Base-by-base conservation (phyloP, 2,888 invertebrate genomes). In the Nomada goodeniana region DNA sequence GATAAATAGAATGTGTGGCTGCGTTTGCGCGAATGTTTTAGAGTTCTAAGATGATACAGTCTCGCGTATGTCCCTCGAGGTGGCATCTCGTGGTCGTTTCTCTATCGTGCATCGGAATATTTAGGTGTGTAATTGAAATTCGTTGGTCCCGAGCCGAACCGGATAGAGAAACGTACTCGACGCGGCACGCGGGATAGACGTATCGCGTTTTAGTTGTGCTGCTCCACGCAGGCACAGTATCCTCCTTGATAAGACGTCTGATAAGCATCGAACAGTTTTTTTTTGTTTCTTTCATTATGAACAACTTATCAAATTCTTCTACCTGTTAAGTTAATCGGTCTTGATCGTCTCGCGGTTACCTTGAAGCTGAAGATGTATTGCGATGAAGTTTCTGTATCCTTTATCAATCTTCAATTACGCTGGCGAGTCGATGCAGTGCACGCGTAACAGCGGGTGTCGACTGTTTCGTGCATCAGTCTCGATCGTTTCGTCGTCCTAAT, bases 401-500 rank as follows among this genome's bases (percentile, higher is more conserved):
- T 29, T 2, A 3, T 36, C 11, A 4, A 15, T 26, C 1, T 7
- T 23, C 0, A 2, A 36, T 42, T 26, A 15, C 47, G 15, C 47
- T 11, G 47, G 11, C 36, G 42, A 36, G 1, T 2, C 65, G 42
- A 55, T 50, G 61, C 81, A 61, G 80, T 73, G 50, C 18, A n/a
- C 29, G 50, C 42, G 72, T 63, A 20, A 36, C 29, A 1, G 20
- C 36, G 44, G 11, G 26, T 11, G 53, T 78, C 23, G 57, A 29
- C 29, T 69, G 75, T 52, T 64, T 65, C 55, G 59, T 71, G 36
- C 36, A 36, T 57, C 60, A 53, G 47, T 36, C 73, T 53, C n/a
- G 69, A 78, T 82, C 78, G 83, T 83, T 75, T 76, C 79, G 86
- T 89, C 86, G 87, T 83, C 87, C 83, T 85, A 86, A 85, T 85